Conservation (phyloP, 2,113 vertebrate species). For the Mobula hypostoma region DNA sequence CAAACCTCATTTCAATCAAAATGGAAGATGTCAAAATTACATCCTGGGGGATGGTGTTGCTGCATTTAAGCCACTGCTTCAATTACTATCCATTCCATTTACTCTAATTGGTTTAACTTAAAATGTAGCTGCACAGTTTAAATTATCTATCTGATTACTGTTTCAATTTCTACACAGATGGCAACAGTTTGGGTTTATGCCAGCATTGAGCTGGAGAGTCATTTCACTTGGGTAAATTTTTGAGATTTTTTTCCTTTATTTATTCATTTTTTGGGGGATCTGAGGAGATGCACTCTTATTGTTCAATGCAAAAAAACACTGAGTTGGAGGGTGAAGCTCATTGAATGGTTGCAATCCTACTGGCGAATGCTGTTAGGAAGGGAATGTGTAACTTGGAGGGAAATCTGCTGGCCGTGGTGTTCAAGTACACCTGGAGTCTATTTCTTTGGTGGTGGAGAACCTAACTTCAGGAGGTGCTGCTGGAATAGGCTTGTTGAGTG, state of each 20-base stretch:
- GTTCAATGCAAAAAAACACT: too few species aligned
- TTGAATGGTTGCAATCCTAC: too few species aligned
- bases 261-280: too few species aligned
- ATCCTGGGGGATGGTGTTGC: not conserved
- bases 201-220: not conserved
- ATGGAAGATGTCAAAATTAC: not conserved
- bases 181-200: constrained; percentile 7
- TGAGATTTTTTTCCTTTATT: not conserved
- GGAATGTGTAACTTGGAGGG: not conserved
- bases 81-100: constrained; percentile 19
- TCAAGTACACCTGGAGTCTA: too few species aligned
- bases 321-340: too few species aligned
- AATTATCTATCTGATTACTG: not conserved
- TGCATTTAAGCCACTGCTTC: not conserved
- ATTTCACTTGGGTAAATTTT: not conserved
- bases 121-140: constrained; percentile 22
- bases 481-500: too few species aligned
- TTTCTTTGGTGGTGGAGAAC: too few species aligned
- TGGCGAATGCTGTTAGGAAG: not conserved
- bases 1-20: not conserved
- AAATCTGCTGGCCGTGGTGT: too few species aligned
- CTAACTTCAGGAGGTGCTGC: too few species aligned
- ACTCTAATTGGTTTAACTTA: constrained; percentile 22
- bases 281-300: too few species aligned
- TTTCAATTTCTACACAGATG: not conserved